phyloP scores from a whole-genome alignment of 2,888 invertebrate species.

The Cinara cedri region DNA sequence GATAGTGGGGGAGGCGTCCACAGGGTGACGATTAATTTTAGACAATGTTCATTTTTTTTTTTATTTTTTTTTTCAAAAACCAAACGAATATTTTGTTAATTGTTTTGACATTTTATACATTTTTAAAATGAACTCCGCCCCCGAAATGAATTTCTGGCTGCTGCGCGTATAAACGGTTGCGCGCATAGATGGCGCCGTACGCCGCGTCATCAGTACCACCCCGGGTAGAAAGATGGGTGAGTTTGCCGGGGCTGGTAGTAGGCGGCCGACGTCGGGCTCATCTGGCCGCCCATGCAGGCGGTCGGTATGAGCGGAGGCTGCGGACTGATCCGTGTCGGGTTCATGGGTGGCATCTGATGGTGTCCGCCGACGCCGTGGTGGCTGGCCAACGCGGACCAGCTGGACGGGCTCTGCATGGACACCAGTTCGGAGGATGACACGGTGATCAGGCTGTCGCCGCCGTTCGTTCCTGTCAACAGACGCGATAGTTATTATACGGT shows the following conservation, averaged over 20 bases:
- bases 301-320: constrained; percentile 56
- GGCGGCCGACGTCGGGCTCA: constrained; percentile 59
- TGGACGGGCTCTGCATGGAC: constrained; percentile 59
- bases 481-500: background rate
- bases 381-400: constrained; percentile 59
- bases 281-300: constrained; percentile 57
- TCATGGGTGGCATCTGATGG: constrained; percentile 55
- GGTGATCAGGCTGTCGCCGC: constrained; percentile 58
- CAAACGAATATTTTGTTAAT: background rate
- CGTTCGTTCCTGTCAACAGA: constrained; percentile 43
- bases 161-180: background rate
- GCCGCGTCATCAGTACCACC: constrained; percentile 60
- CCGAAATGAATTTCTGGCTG: too few relatives aligned
- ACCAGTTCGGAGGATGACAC: constrained; percentile 59
- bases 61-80: background rate
- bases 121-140: background rate
- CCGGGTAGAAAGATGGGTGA: constrained; percentile 60
- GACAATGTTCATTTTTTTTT: background rate
- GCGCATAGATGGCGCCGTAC: background rate
- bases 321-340: constrained; percentile 57
- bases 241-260: constrained; percentile 59
- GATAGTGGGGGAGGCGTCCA: too few relatives aligned
- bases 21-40: too few relatives aligned
- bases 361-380: constrained; percentile 48
- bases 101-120: too few relatives aligned